Base-by-base conservation (phyloP, 2,113 vertebrate species). In the Tetrao urogallus region DNA sequence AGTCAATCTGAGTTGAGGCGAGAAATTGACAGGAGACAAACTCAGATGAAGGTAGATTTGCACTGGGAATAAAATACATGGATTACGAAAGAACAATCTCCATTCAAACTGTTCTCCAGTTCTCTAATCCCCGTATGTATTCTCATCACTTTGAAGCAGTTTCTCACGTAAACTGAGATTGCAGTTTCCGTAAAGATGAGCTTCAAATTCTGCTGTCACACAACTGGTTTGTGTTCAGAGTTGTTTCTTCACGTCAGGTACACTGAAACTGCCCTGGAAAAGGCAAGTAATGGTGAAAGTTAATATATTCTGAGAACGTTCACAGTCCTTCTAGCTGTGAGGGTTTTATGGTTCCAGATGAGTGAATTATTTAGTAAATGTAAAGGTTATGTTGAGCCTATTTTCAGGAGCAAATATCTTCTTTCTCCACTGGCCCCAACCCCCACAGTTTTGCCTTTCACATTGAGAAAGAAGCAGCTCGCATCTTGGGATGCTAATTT, bases 91-190 rank as follows among this genome's bases (percentile, higher is more conserved):
- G 66, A 64, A 78, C 73, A 52, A 43, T 56, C 20, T 87, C 40
- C 8, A 65, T 48, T 93, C 77, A 61, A 60, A 19, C 32, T 69
- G 73, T 50, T 77, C 80, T 56, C 74, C 86, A 34, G 83, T 42
- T 22, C 32, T 67, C 28, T 83, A 78, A 96, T 92, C 69, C 47
- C 36, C 38, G 28, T 16, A 14, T 13, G 30, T 30, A 50, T 54
- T 82, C 54, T 84, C 74, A 56, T 66, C 28, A 5, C 28, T 79
- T 73, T 76, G 32, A 82, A 89, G 70, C 45, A 50, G 24, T 66
- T 89, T 82, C 56, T 73, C 47, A 17, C 2, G 86, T 76, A 92
- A 94, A 92, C 48, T 28, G 80, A 87, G 90, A 82, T 86, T 52
- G 16, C 0, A 5, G 10, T 11, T 52, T 69, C 75, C 73, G 45